Evolutionary conservation across 53 echinoderm and acorn worm genomes (phyloP).

Genomic region (Holothuria scabra): DNA sequence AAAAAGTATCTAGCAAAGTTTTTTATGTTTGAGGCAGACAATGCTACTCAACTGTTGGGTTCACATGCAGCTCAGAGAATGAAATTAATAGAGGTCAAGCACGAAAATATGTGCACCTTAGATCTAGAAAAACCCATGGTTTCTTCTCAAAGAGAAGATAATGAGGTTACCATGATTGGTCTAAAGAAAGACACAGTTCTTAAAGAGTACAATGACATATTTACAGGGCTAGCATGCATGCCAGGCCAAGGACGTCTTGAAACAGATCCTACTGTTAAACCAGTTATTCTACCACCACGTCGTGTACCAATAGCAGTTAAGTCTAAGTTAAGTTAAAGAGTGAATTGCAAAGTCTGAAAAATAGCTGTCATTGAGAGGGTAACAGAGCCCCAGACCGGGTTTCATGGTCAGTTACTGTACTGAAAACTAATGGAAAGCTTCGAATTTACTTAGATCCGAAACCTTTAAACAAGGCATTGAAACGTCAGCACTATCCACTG

Average conservation of each 20-base stretch:
- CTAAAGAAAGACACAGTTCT: conserved; percentile 1
- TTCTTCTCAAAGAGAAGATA: background rate
- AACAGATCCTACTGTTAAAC: conserved; percentile 29
- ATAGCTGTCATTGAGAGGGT: conserved; percentile 58
- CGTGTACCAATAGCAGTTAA: conserved; percentile 56
- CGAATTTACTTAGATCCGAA: conserved; percentile 66
- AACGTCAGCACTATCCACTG: conserved; percentile 30
- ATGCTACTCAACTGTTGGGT: conserved; percentile 44
- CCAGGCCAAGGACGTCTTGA: conserved; percentile 54
- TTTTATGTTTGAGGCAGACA: conserved; percentile 50
- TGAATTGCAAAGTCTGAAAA: conserved; percentile 54
- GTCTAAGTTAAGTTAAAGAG: conserved; percentile 50
- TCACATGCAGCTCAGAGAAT: conserved; percentile 49
- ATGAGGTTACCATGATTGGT: no score
- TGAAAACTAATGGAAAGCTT: conserved; percentile 62
- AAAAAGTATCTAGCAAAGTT: conserved; percentile 51
- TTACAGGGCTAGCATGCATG: conserved; percentile 65
- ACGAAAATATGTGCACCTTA: conserved; percentile 52
- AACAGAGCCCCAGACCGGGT: conserved; percentile 67
- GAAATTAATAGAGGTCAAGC: conserved; percentile 53
- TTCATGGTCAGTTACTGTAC: conserved; percentile 48
- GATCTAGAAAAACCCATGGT: background rate
- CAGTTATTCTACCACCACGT: conserved; percentile 49
- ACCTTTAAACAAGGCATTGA: conserved; percentile 32
- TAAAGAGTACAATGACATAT: conserved; percentile 54